Percentiles rank a stretch among this genome's conserved stretches.
These are phyloP conservation scores for Aplodontia rufa DNA, from an alignment of 2,113 vertebrate species.

Conservation along the genomic window DNA sequence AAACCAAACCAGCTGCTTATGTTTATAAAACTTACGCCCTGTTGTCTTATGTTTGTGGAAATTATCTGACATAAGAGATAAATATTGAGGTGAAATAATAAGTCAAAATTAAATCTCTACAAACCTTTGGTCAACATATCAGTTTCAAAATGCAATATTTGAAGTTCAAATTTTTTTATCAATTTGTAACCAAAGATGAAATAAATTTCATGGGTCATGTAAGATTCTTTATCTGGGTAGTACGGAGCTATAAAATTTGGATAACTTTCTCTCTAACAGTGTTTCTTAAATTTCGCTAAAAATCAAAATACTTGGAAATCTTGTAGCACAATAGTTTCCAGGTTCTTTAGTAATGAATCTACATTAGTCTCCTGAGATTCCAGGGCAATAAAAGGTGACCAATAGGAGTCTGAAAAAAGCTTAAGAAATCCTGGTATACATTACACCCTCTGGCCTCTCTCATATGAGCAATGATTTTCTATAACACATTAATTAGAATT, in stretches of 20 bases:
- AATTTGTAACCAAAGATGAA: not conserved
- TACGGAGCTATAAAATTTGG: not conserved
- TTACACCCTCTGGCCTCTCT: not conserved
- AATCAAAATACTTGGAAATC: not conserved
- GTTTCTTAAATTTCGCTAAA: not conserved
- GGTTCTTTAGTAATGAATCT: not conserved
- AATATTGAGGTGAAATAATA: constrained; percentile 5
- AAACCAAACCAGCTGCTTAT: not conserved
- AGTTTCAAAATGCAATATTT: constrained; percentile 47
- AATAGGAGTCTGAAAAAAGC: not conserved
- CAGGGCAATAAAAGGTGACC: not conserved
- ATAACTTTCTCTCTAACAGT: not conserved
- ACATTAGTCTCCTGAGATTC: not conserved
- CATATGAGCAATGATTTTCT: not conserved
- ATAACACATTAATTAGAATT: not conserved
- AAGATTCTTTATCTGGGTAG: not conserved
- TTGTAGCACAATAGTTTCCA: not conserved
- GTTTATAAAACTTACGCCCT: not conserved
- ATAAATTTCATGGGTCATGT: not conserved
- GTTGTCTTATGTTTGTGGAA: constrained; percentile 1
- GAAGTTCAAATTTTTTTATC: constrained; percentile 30
- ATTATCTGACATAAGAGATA: not conserved
- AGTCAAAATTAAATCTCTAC: not conserved
- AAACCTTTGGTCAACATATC: not conserved
- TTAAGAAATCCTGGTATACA: not conserved